Conservation (phyloP, 2,797 vertebrate genomes). For the Saxicola maurus region DNA sequence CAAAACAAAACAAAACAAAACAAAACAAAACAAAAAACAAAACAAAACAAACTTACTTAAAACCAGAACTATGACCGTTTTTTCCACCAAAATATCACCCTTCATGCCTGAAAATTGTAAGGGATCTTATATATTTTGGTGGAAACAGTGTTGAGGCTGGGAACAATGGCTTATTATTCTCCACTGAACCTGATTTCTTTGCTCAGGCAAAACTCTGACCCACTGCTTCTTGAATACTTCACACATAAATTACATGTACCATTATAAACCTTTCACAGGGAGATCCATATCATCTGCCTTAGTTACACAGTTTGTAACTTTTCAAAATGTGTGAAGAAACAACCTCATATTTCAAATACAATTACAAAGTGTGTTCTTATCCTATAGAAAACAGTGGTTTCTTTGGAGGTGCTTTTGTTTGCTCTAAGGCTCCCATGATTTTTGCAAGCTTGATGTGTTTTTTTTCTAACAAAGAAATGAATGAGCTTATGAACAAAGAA, state of each 20-base stretch:
- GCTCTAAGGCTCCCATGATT: not conserved
- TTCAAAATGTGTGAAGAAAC: not conserved
- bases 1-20: too few species aligned
- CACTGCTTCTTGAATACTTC: not conserved
- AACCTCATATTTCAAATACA: not conserved
- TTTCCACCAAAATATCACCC: not conserved
- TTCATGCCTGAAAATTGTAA: not conserved
- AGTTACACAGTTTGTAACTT: not conserved
- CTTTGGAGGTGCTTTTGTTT: not conserved
- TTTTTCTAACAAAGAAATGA: not conserved
- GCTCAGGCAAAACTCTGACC: not conserved
- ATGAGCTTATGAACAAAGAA: not conserved
- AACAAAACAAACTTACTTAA: not conserved
- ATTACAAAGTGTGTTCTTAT: not conserved
- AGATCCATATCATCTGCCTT: not conserved
- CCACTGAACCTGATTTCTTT: not conserved
- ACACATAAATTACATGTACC: not conserved
- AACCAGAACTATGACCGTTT: not conserved
- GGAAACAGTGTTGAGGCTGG: not conserved
- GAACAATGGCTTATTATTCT: not conserved
- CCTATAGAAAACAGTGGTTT: not conserved
- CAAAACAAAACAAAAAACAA: not conserved
- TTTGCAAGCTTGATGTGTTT: not conserved
- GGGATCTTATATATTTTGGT: not conserved
- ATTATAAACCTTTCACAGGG: not conserved